Base-by-base conservation (phyloP, 2,888 invertebrate species). In the Erannis defoliaria region DNA sequence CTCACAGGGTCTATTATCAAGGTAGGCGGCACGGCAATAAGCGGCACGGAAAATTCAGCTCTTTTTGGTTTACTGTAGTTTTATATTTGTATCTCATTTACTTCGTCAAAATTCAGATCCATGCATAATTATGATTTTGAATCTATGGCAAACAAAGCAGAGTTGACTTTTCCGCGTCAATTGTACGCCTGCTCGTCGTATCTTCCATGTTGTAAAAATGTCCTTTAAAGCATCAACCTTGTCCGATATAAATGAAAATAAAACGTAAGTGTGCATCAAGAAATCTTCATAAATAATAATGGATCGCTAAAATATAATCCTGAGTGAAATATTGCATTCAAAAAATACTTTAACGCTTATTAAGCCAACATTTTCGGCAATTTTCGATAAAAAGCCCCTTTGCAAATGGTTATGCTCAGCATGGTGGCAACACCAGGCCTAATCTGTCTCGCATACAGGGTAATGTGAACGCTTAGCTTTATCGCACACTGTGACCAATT, bases 391-490 rank as follows among this genome's bases (percentile, higher is more conserved):
- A 61, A 60, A 57, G 10, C 46, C 48, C 45, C 62, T 35, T 56
- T 57, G 56, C 50, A 46, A 62, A 56, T 63, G 59, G 60, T 60
- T 54, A 60, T 60, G 60, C 57, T 64, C 55, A 53, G 64, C 59
- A 60, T 56, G 64, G 56, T 45, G 64, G 60, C 60, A 56, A 64
- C 60, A 54, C 53, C 43, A 53, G 38, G 50, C 54, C 60, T 70
- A 68, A 68, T 65, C 66, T 68, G 59, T 45, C 48, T 63, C 46
- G 55, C 62, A 62, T 64, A 61, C 57, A 68, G 58, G 51, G 59
- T 67, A 71, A 71, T 68, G 68, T 38, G 64, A 56, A 33, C 65
- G 57, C 63, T 63, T 63, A 63, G 53, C 64, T 68, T 71, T 68
- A 68, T 68, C 71, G 67, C 46, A 33, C 12, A 16, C 1, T n/a